Base-by-base conservation (phyloP, 2,797 vertebrate genomes). In the Lagodon rhomboides region DNA sequence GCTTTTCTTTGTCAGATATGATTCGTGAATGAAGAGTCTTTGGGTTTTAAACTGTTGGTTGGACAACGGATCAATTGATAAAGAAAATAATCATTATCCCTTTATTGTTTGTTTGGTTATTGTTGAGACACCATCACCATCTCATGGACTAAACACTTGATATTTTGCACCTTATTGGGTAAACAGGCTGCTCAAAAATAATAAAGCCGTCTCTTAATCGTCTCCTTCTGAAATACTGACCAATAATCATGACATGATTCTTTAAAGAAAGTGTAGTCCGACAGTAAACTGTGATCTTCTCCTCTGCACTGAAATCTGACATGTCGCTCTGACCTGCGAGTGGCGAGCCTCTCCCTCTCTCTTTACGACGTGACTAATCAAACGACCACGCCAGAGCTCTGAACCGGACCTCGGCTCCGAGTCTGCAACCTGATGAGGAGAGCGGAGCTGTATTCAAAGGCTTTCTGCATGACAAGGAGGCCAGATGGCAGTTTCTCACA, bases 401-500 rank as follows among this genome's bases (percentile, higher is more conserved):
- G 23, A 38, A 60, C 50, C 59, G 44, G 11, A n/a, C 54, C 67
- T 59, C 58, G 9, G 38, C 4, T 60, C 68, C 11, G 69, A 73
- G 54, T 49, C 67, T 67, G 17, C 27, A 67, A 66, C 73, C 75
- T 80, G 74, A 75, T 77, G 76, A 61, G 80, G 72, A 16, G 67
- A 78, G 58, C 67, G 20, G 61, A 47, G 76, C 66, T 82, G 83
- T 56, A 65, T 64, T 83, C 76, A 64, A 56, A 56, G 85, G 85
- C 74, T 51, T 81, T 76, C 58, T 82, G 65, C 77, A 68, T 86
- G 85, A 84, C 83, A 61, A 82, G 46, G 68, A 84, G 75, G 83
- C 87, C 89, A 92, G 90, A 90, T 89, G 89, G 88, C 84, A 64
- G 18, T 59, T 81, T 82, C 73, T 84, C 84, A 84, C 85, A 86